phyloP scores from a whole-genome alignment of 23 tunicate genomes.

The Phallusia fumigata region DNA sequence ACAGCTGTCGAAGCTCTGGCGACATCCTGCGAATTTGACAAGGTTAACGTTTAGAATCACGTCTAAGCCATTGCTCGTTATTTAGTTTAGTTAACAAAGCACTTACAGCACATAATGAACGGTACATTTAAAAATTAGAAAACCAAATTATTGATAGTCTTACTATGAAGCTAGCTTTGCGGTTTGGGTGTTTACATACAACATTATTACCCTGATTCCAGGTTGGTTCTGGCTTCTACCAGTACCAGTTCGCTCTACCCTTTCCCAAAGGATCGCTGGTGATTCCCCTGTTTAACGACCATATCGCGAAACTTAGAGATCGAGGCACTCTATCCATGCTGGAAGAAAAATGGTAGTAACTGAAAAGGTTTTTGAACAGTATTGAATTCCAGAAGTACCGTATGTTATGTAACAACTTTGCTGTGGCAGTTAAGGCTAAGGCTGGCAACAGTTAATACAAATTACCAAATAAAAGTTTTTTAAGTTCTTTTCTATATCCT shows the following conservation, averaged over 20 bases:
- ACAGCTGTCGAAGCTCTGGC: constrained; percentile 48
- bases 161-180: too few relatives aligned
- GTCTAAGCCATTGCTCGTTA: too few relatives aligned
- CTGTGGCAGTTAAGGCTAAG: not conserved
- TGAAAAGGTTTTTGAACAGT: not conserved
- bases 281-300: constrained; percentile 46
- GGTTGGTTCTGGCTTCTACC: constrained; percentile 58
- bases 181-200: not conserved
- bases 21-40: constrained; percentile 47
- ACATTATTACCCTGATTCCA: not conserved
- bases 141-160: not conserved
- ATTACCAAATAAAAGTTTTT: not conserved
- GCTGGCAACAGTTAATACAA: not conserved
- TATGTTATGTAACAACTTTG: too few relatives aligned
- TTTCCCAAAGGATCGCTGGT: constrained; percentile 56
- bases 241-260: constrained; percentile 59
- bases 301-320: constrained; percentile 38
- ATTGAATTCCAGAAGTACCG: too few relatives aligned
- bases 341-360: constrained; percentile 47
- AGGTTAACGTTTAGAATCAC: too few relatives aligned
- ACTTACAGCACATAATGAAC: not conserved
- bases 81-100: too few relatives aligned
- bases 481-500: too few relatives aligned
- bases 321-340: constrained; percentile 32
- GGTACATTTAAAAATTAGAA: not conserved